Evolutionary conservation across 2,888 invertebrate genomes (phyloP).

Genomic region (Nemotelus nigrinus): DNA sequence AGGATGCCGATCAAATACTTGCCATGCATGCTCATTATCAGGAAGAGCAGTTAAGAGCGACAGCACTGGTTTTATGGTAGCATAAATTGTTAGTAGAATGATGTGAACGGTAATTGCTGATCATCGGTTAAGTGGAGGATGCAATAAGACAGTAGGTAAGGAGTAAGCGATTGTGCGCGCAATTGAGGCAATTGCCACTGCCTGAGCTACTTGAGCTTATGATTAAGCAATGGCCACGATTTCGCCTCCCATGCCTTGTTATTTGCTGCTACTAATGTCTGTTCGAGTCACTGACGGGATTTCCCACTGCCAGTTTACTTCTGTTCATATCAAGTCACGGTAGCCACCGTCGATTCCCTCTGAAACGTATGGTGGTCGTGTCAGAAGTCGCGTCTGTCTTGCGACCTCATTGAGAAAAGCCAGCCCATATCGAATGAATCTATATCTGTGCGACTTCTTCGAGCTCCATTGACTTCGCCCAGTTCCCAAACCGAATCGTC

Average conservation of each 20-base stretch:
- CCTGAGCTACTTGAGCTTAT: slow-evolving; percentile 31
- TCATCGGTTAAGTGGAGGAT: slow-evolving; percentile 9
- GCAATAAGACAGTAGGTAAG: background rate
- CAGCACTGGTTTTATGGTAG: background rate
- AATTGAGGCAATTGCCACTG: slow-evolving; percentile 27
- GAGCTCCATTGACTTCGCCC: slow-evolving; percentile 9
- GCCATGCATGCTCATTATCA: no score
- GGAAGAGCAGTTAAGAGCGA: background rate
- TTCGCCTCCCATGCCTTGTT: background rate
- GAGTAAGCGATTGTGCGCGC: slow-evolving; percentile 14
- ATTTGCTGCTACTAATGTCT: slow-evolving; percentile 9
- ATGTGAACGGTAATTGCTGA: slow-evolving; percentile 45
- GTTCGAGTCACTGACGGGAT: slow-evolving; percentile 1
- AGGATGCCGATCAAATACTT: no score
- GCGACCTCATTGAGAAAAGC: slow-evolving; percentile 36
- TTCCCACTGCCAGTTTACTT: slow-evolving; percentile 8
- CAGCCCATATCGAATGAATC: slow-evolving; percentile 23
- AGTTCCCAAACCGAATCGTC: slow-evolving; percentile 21
- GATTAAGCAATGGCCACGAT: slow-evolving; percentile 42
- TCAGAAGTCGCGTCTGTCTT: slow-evolving; percentile 12
- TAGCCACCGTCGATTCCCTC: slow-evolving; percentile 4
- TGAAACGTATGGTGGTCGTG: background rate
- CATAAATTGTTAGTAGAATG: background rate
- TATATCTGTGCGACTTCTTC: slow-evolving; percentile 23
- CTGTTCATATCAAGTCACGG: background rate